Evolutionary conservation across 1,140 invertebrate genomes (phyloP), one percentile per base, ranked within the genome.

Genomic region (Gerris buenoi): DNA sequence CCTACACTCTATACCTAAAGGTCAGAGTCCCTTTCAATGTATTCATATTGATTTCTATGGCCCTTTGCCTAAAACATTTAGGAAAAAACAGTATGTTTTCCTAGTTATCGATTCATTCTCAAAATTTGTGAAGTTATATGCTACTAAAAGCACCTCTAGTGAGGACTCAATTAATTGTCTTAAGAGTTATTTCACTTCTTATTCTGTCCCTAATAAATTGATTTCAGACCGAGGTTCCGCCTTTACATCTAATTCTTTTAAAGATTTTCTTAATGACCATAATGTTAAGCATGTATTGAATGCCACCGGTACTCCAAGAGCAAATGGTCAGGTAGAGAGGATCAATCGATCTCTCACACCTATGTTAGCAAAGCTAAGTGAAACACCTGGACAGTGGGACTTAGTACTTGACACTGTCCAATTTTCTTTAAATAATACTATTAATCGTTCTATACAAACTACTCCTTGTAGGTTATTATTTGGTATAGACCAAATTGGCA

Each of bases 401-500:
- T 58, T 56, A 58, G 25, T 67, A 60, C 61, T 69, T 2, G 15
- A 56, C 18, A 23, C 63, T 1, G 65, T 70, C 1, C 64, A 72
- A 15, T 69, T 69, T 65, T 65, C 67, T 2, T 46, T 72, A 0
- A 73, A 71, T 26, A 72, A 71, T 60, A 65, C 23, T 0, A 25
- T 68, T 14, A 33, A 25, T 60, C 18, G 25, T 2, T 65, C 71
- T 0, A 73, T 71, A 0, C 46, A 64, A 2, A 27, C 63, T 14
- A 70, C 68, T 1, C 69, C 68, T 0, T 68, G 68, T 57, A 27
- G 46, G 29, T 65, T 73, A 23, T 67, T 71, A 22, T 69, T 72
- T 63, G 68, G 70, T 0, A 61, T 68, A 1, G 2, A 64, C 27
- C 67, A 64, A 65, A 15, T 23, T n/a, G 29, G 58, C 26, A 14